phyloP scores from a whole-genome alignment of 2,888 invertebrate species.

The Digitonthophagus gazella region DNA sequence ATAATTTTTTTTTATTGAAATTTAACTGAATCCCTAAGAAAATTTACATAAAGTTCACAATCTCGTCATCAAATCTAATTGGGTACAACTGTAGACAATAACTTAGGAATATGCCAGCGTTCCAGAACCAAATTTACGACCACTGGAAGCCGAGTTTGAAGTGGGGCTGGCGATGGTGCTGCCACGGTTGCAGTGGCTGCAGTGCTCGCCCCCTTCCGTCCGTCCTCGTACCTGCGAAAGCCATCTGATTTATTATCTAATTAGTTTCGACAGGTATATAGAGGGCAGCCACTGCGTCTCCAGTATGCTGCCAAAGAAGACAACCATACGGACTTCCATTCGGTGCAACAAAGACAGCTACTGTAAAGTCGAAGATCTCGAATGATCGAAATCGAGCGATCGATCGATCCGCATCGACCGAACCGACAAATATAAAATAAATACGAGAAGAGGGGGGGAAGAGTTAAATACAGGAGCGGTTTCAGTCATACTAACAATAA shows the following conservation, averaged over 20 bases:
- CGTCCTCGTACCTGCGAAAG: slow-evolving; percentile 32
- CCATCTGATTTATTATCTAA: slow-evolving; percentile 51
- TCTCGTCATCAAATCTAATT: slow-evolving; percentile 13
- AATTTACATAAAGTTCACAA: background rate
- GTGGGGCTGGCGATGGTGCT: slow-evolving; percentile 3
- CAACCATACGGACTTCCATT: background rate
- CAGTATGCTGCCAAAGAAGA: slow-evolving; percentile 3
- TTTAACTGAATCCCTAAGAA: too few relatives aligned
- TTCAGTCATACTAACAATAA: background rate
- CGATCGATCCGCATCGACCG: slow-evolving; percentile 19
- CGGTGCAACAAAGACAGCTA: background rate
- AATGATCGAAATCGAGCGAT: slow-evolving; percentile 22
- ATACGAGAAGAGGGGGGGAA: background rate
- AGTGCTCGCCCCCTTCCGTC: background rate
- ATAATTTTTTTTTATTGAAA: too few relatives aligned
- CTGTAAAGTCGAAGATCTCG: background rate
- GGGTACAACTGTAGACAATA: slow-evolving; percentile 15
- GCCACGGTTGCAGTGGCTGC: slow-evolving; percentile 11
- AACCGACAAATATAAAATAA: slow-evolving; percentile 22
- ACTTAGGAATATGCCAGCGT: slow-evolving; percentile 11
- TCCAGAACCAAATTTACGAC: slow-evolving; percentile 8
- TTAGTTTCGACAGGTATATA: slow-evolving; percentile 51
- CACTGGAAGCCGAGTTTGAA: slow-evolving; percentile 9
- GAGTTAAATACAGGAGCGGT: background rate
- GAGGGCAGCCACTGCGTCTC: slow-evolving; percentile 43